phyloP scores from a whole-genome alignment of 53 echinoderm and acorn worm species.

The Apostichopus leukothele region DNA sequence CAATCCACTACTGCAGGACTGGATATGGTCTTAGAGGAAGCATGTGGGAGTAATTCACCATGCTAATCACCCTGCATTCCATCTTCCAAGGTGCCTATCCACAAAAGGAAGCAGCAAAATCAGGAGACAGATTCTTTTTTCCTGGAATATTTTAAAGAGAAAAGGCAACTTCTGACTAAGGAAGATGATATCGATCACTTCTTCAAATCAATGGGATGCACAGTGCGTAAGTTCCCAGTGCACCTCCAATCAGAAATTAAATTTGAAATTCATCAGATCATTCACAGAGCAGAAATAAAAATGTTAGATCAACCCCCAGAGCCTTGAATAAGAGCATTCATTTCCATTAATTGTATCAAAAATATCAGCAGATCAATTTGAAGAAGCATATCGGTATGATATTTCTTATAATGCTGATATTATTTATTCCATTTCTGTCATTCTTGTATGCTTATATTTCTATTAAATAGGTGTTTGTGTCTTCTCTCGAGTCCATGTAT shows the following conservation, averaged over 20 bases:
- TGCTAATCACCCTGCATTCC: background rate
- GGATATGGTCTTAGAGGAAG: background rate
- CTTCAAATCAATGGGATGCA: conserved; percentile 48
- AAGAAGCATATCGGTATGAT: background rate
- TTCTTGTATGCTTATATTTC: too few species aligned
- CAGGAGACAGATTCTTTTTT: background rate
- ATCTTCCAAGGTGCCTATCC: background rate
- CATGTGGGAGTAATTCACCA: background rate
- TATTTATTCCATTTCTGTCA: too few species aligned
- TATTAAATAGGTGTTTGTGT: too few species aligned
- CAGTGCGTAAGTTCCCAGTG: conserved; percentile 21
- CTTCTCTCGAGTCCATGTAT: too few species aligned
- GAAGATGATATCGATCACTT: conserved; percentile 53
- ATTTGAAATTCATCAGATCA: conserved; percentile 51
- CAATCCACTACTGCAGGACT: background rate
- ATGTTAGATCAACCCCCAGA: background rate
- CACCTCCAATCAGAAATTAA: conserved; percentile 39
- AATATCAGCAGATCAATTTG: background rate
- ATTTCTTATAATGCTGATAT: background rate
- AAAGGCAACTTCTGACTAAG: background rate
- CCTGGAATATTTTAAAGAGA: background rate
- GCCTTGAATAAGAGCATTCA: background rate
- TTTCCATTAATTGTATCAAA: background rate
- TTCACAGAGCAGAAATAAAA: conserved; percentile 37
- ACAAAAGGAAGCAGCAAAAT: background rate